Base-by-base conservation (phyloP, 2,797 vertebrate genomes). In the Kryptolebias ocellatus region DNA sequence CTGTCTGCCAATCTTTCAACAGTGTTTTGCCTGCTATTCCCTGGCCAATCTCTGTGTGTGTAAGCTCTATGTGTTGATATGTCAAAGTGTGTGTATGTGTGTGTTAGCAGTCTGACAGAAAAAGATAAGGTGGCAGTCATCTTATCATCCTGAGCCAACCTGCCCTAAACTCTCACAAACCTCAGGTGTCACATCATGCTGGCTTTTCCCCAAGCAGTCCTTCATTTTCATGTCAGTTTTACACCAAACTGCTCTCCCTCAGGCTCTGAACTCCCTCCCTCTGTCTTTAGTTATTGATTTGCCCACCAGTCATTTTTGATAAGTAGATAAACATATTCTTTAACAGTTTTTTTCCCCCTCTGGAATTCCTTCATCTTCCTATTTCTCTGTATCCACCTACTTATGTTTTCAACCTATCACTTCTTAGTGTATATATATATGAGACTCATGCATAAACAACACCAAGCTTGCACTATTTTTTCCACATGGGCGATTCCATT, bases 51-150 rank as follows among this genome's bases (percentile, higher is more conserved):
- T 44, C 47, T 44, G 59, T 74, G 67, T 68, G 60, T 71, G 53
- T 49, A 64, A 60, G 73, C 14, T 27, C 52, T 67, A 50, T 74
- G 62, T 76, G 70, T 75, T 68, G 50, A 74, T 63, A 59, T 75
- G 78, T 81, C 60, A 27, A 57, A 47, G 42, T 60, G 60, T 58
- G 16, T 54, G 37, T 64, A 52, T 56, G 34, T 76, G 60, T 78
- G 63, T 74, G 76, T 72, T 70, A 70, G 66, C 75, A 52, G 84
- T 83, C 87, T 90, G 89, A 90, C 85, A 37, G 64, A 69, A 63
- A 59, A 74, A 78, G 90, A 92, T 92, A 92, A 92, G 89, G 81
- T 78, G 72, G 85, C 83, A 82, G 78, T 86, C 90, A 89, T 90
- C 88, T 87, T 84, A 84, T 87, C 84, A 24, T 67, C 63, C 76